Percentiles rank a stretch among this genome's conserved stretches.
Evolutionary conservation across 2,888 invertebrate genomes (phyloP).

Genomic region (Scaptomyza cyrtandrae): DNA sequence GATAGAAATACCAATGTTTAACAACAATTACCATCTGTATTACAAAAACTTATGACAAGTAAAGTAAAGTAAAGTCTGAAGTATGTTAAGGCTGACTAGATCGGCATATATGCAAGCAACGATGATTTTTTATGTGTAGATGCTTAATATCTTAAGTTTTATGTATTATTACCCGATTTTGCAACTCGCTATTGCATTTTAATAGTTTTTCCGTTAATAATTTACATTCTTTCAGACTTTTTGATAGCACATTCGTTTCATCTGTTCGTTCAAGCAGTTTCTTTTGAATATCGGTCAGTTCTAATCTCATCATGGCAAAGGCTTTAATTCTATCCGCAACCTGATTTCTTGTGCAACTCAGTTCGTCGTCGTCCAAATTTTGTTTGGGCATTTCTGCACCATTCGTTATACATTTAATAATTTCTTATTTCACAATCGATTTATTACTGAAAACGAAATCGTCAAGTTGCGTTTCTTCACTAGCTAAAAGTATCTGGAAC

Average conservation of each 20-base stretch:
- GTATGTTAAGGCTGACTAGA: no score
- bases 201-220: background rate
- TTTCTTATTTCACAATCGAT: background rate
- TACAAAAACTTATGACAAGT: no score
- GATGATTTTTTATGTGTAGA: no score
- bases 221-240: constrained; percentile 3
- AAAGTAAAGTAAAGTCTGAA: no score
- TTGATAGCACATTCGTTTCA: background rate
- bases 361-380: background rate
- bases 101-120: no score
- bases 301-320: constrained; percentile 1
- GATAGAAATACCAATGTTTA: no score
- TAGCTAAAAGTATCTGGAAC: constrained; percentile 12
- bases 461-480: constrained; percentile 15
- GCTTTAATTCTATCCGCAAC: background rate
- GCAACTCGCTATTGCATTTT: constrained; percentile 12
- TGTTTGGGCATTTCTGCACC: background rate
- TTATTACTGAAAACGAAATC: constrained; percentile 7
- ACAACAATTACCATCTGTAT: no score
- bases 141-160: no score
- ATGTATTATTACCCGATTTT: constrained; percentile 19
- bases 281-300: constrained; percentile 2
- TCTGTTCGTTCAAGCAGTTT: background rate
- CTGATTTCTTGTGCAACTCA: background rate
- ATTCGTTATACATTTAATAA: background rate